Evolutionary conservation across 2,888 invertebrate species (phyloP).

Genomic region (Acleris cristana): DNA sequence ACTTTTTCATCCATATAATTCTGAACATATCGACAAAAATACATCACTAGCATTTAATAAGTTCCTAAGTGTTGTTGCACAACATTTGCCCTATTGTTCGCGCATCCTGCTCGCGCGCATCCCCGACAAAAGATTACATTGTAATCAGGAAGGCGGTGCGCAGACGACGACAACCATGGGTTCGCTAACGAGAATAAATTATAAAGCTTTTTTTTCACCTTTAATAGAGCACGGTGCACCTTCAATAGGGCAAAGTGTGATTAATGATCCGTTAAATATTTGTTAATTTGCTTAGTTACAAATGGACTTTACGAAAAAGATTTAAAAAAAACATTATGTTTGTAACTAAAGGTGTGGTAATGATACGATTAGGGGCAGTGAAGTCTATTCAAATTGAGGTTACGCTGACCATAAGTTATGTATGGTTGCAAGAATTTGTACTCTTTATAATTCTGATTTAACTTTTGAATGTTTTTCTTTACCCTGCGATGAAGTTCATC

Average conservation of each 20-base stretch:
- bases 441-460: no score
- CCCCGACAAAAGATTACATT: slow-evolving; percentile 69
- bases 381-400: no score
- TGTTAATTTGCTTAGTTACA: slow-evolving; percentile 15
- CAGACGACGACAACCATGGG: slow-evolving; percentile 43
- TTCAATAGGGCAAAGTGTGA: slow-evolving; percentile 50
- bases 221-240: slow-evolving; percentile 15
- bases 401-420: no score
- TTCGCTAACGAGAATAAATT: slow-evolving; percentile 64
- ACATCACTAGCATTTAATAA: slow-evolving; percentile 60
- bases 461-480: no score
- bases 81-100: slow-evolving; percentile 73
- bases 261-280: slow-evolving; percentile 49
- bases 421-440: no score
- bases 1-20: background rate
- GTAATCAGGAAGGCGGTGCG: slow-evolving; percentile 68
- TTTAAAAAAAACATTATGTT: no score
- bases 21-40: slow-evolving; percentile 40
- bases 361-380: no score
- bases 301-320: no score
- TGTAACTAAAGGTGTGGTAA: no score
- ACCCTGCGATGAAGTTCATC: no score
- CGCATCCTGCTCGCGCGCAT: slow-evolving; percentile 59
- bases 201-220: slow-evolving; percentile 53
- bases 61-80: slow-evolving; percentile 67